Base-by-base conservation (phyloP, 2,888 invertebrate genomes). In the Ormyrus rosae region DNA sequence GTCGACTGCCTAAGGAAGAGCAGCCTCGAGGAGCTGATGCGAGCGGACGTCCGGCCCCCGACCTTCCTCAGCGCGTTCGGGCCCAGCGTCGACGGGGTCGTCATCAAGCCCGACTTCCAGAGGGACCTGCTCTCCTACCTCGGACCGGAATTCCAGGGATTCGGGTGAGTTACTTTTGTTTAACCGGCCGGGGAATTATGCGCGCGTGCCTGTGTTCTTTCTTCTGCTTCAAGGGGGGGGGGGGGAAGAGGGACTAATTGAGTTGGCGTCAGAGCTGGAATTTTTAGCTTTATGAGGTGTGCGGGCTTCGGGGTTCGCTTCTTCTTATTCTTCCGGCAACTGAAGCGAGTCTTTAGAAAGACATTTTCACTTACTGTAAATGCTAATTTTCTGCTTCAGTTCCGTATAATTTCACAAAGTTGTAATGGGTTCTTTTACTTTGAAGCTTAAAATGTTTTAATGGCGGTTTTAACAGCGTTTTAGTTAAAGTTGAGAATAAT, bases 21-120 rank as follows among this genome's bases (percentile, higher is more conserved):
- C 7, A 92, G 94, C 11, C 92, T 97, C 83, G 94, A 95, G 83
- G 95, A 95, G 84, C 91, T 97, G 55, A 93, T 96, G 90, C 93
- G 93, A 56, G 93, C 95, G 60, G 96, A 96, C 91, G 95, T 96
- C 88, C 93, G 94, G 84, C 94, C 96, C 9, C 96, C 96, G 4
- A 95, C 95, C 78, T 96, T 96, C 90, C 91, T 97, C 75, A 96
- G 95, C 83, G 95, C 96, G 0, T 98, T 98, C 88, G 98, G 98
- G 7, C 98, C 98, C 11, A 97, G 97, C 85, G 96, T 98, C 73
- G 98, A 98, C 89, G 98, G 97, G 73, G 97, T 98, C 83, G 97
- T 98, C 82, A 97, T 98, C 87, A 95, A 96, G 91, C 94, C 95
- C 11, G 96, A 96, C 90, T 96, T 96, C 87, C 95, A 96, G 73